These are phyloP conservation scores for Pseudomyrmex cubaensis DNA, from an alignment of 1,140 invertebrate genomes.

Conservation along the genomic window DNA sequence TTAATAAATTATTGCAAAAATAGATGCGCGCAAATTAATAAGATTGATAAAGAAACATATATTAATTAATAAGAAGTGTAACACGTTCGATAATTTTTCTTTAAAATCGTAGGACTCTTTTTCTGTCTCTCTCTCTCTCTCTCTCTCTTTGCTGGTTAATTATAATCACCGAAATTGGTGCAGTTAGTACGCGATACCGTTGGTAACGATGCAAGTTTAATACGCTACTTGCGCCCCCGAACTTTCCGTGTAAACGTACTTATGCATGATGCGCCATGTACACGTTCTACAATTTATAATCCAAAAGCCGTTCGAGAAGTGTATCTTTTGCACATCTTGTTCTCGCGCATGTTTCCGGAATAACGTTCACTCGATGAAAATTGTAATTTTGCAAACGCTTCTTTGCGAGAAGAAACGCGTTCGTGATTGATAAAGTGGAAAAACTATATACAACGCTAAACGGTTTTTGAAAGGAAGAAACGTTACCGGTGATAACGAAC, in stretches of 20 bases:
- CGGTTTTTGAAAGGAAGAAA: neutral
- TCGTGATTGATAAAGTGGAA: no score
- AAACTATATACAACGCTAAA: neutral
- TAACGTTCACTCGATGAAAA: conserved; percentile 19
- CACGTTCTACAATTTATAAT: conserved; percentile 23
- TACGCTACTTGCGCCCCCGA: neutral
- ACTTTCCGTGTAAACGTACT: neutral
- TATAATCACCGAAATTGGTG: neutral
- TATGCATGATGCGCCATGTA: neutral
- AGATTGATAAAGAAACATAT: neutral
- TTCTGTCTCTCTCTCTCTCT: no score
- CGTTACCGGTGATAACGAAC: neutral
- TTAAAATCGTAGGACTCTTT: neutral
- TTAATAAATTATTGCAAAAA: neutral
- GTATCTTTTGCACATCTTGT: neutral
- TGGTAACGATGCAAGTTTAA: neutral
- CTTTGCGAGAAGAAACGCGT: conserved; percentile 18
- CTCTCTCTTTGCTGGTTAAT: neutral
- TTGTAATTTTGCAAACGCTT: neutral
- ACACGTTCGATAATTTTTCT: neutral
- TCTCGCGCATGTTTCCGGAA: neutral
- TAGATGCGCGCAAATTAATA: neutral
- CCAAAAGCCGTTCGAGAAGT: neutral
- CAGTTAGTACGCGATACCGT: neutral
- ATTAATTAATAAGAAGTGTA: neutral